Evolutionary conservation across 2,888 invertebrate species (phyloP).

Genomic region (Mechanitis mazaeus): DNA sequence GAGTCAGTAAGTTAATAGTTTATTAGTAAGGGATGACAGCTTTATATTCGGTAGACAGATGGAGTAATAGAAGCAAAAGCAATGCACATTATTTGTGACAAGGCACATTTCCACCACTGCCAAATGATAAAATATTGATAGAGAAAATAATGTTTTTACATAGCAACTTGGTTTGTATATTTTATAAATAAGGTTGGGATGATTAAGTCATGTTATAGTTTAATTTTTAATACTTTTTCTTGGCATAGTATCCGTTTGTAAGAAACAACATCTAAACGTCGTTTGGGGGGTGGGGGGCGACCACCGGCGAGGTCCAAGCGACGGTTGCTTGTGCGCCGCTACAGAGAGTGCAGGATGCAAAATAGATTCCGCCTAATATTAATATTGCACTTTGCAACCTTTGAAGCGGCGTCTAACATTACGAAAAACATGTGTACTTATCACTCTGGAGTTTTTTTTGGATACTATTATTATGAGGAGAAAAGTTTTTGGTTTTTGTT

Average conservation of each 20-base stretch:
- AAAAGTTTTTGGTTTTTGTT: conserved; percentile 74
- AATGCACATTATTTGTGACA: conserved; percentile 65
- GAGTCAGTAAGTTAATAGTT: conserved; percentile 69
- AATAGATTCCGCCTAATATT: conserved; percentile 75
- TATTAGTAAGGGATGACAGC: conserved; percentile 70
- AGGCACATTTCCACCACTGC: conserved; percentile 78
- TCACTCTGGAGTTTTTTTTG: conserved; percentile 47
- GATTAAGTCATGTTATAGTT: conserved; percentile 72
- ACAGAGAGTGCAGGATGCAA: conserved; percentile 68
- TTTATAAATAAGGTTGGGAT: conserved; percentile 69
- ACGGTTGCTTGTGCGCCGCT: conserved; percentile 49
- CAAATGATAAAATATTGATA: conserved; percentile 60
- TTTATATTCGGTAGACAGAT: conserved; percentile 67
- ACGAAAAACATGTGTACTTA: conserved; percentile 63
- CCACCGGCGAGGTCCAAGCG: conserved; percentile 29
- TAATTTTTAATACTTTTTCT: conserved; percentile 68
- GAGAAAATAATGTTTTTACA: conserved; percentile 49
- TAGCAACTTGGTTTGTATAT: conserved; percentile 64
- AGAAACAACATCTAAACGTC: conserved; percentile 55
- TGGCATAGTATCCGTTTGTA: conserved; percentile 67
- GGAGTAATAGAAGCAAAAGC: conserved; percentile 47
- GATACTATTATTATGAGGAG: conserved; percentile 69
- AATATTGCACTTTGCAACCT: conserved; percentile 69
- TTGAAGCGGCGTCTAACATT: conserved; percentile 61
- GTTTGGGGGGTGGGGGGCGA: conserved; percentile 34